phyloP scores from a whole-genome alignment of 2,888 invertebrate species.

The Polydesmus complanatus region DNA sequence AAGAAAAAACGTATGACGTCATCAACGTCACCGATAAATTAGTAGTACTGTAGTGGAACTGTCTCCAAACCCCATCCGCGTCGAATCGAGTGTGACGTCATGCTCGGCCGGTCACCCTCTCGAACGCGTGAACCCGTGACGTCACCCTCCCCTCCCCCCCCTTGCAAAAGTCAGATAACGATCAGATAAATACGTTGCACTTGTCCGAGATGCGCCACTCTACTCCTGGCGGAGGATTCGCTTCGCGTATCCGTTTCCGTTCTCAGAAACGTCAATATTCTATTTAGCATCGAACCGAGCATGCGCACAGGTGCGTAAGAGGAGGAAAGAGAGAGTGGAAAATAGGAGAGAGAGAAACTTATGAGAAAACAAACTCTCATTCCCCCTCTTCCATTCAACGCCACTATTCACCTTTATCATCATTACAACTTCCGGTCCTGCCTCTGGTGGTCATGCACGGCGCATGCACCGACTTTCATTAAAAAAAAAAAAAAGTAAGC shows the following conservation, averaged over 20 bases:
- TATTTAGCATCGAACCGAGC: no score
- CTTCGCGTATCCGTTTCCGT: background rate
- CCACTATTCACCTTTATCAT: background rate
- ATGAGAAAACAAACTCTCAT: background rate
- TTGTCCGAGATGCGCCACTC: background rate
- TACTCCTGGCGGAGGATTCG: background rate
- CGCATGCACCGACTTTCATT: background rate
- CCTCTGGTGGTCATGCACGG: background rate
- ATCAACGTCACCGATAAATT: background rate
- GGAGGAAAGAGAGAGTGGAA: no score
- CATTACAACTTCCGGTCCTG: background rate
- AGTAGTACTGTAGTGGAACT: no score
- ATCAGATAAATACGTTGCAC: background rate
- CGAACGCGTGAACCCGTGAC: background rate
- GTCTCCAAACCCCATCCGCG: no score
- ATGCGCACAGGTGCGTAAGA: no score
- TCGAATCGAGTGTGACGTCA: no score
- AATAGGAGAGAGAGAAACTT: background rate
- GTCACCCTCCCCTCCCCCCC: background rate
- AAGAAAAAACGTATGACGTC: background rate
- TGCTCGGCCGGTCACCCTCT: no score
- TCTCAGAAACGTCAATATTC: no score
- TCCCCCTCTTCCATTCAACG: no score
- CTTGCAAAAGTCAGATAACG: background rate
- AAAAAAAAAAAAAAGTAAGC: background rate